Evolutionary conservation across 2,797 vertebrate genomes (phyloP), one percentile per base, ranked within the genome.

Genomic region (Harpagifer antarcticus): DNA sequence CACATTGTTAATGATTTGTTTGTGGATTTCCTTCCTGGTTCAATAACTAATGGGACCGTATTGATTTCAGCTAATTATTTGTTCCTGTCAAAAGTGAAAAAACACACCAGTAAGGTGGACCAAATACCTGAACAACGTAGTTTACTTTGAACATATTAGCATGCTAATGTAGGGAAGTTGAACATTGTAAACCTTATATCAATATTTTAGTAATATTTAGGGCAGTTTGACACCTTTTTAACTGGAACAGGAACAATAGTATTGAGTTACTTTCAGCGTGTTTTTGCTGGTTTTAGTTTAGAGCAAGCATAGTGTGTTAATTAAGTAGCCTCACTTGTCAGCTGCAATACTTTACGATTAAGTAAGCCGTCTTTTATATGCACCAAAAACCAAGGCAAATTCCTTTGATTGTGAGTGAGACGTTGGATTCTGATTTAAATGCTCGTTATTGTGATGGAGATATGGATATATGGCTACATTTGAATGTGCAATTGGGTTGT

Each of bases 31-130:
- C 68, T 64, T 58, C 54, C 60, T 48, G 64, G 62, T 66, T 74
- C 70, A 52, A 55, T 89, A 83, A 81, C 82, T 78, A 83, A 84
- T 79, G 33, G 47, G 49, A 66, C 11, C 16, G 3, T 64, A 86
- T 84, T 85, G 80, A 83, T 81, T 84, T 52, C 3, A 66, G 53
- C 55, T 82, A 83, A 85, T 81, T 77, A 73, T 74, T 54, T 56
- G 75, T 83, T 74, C 57, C 75, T 74, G 58, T 69, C 71, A 63
- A 74, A 77, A 42, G 54, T 50, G 56, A 73, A 14, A 31, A 63
- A 27, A 74, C 64, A 58, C n/a, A 49, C 31, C n/a, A 16, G 15
- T 61, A 10, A 59, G 48, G 43, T 16, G 23, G 13, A 68, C n/a
- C 37, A 20, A 0, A 42, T 57, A 31, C 20, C 16, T 47, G 23